Base-by-base conservation (phyloP, 2,888 invertebrate genomes). In the Folsomia manolachei region DNA sequence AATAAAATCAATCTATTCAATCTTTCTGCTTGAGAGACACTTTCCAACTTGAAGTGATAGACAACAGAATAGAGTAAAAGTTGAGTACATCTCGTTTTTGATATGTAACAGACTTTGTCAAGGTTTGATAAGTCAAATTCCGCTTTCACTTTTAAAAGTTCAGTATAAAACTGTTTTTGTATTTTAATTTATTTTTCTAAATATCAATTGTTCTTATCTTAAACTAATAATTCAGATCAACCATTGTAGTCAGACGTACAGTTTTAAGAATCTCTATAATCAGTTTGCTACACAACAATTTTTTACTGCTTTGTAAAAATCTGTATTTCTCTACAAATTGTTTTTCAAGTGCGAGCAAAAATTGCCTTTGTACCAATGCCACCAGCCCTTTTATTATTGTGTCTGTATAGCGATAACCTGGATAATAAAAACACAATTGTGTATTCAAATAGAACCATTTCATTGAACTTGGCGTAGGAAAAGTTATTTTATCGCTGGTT, bases 1-100 rank as follows among this genome's bases (percentile, higher is more conserved):
- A 66, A 66, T 66, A 66, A 66, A 66, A 66, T 66, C 65, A 66
- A 66, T 66, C 65, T 66, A 66, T 66, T 51, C 65, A 7, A 51
- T 4, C 65, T 66, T 21, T 23, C 39, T 21, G 52, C 2, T 56
- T 51, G 51, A 18, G 51, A 51, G 18, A 18, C 11, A 56, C 56
- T 19, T 19, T 56, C 21, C 56, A 56, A 18, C 21, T 56, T 56
- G 7, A 19, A 56, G 21, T 4, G 18, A 19, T 4, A 56, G 56
- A 56, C 7, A 19, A 18, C 56, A 56, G 18, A n/a, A 19, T 56
- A 56, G 21, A 56, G 21, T 56, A 56, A 56, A 39, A 7, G 19
- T 56, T 21, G 56, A n/a, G n/a, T n/a, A n/a, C n/a, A n/a, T n/a
- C n/a, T 4, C 7, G 56, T 56, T 56, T 56, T 56, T 56, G 19